Evolutionary conservation across 2,888 invertebrate genomes (phyloP).

Genomic region (Rapana venosa): DNA sequence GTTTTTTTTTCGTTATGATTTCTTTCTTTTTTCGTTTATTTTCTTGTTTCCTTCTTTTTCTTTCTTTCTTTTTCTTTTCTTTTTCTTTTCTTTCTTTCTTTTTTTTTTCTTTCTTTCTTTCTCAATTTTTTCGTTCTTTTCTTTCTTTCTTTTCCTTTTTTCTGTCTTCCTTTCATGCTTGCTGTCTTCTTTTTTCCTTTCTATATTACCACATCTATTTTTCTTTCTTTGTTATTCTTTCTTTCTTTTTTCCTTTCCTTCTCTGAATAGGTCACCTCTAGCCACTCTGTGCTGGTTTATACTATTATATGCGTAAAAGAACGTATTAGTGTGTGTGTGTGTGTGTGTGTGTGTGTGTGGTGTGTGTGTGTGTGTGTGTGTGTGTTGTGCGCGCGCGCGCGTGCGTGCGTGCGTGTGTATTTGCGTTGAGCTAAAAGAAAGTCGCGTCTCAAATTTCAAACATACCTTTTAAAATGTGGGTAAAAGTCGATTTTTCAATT

Average conservation of each 20-base stretch:
- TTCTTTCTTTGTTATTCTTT: neutral
- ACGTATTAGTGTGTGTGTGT: neutral
- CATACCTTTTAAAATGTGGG: neutral
- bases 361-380: neutral
- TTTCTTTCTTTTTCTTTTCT: neutral
- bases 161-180: neutral
- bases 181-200: neutral
- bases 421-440: neutral
- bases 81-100: neutral
- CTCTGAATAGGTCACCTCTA: neutral
- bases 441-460: neutral
- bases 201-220: neutral
- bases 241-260: neutral
- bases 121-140: neutral
- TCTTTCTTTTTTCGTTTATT: neutral
- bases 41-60: neutral
- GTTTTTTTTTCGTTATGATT: neutral
- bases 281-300: no score
- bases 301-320: neutral
- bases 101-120: neutral
- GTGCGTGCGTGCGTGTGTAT: neutral
- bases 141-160: neutral
- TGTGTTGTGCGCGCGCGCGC: neutral
- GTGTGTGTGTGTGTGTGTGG: neutral
- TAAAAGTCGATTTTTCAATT: neutral